A percentile compares a stretch with the other conserved stretches of the same genome.
These are phyloP conservation scores for Heliornis fulica DNA, from an alignment of 2,113 vertebrate genomes.

Conservation along the genomic window DNA sequence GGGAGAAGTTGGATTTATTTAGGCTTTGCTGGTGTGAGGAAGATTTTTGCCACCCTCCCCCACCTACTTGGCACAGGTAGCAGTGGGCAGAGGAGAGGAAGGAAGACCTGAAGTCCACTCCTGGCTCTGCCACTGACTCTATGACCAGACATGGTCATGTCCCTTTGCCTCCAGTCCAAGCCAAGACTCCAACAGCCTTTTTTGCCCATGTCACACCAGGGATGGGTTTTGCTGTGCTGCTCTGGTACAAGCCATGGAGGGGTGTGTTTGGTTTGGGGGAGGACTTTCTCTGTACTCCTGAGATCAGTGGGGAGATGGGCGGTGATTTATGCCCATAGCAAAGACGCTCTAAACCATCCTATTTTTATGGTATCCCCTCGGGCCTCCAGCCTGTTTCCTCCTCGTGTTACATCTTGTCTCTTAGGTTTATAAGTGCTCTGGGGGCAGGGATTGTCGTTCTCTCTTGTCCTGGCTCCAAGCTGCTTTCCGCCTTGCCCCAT, in stretches of 20 bases:
- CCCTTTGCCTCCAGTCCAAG: neutral
- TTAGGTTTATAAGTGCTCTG: neutral
- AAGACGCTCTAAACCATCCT: neutral
- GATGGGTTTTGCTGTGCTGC: neutral
- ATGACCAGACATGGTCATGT: neutral
- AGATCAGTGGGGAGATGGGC: neutral
- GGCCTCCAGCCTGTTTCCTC: conserved; percentile 35
- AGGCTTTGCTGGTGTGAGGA: rapidly evolving
- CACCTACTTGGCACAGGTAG: too few relatives aligned
- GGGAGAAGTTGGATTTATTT: neutral
- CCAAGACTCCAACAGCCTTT: neutral
- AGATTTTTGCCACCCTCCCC: too few relatives aligned
- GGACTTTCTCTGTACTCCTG: neutral
- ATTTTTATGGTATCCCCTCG: conserved; percentile 39
- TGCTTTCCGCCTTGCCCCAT: neutral
- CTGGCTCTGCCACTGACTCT: neutral
- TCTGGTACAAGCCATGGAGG: neutral
- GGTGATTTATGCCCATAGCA: conserved; percentile 38
- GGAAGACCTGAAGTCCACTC: neutral
- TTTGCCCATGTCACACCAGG: neutral
- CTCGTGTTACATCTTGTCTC: conserved; percentile 42
- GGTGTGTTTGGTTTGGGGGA: neutral
- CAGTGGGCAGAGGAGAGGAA: neutral
- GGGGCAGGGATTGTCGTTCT: neutral
- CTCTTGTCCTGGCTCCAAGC: neutral